A percentile compares a stretch with the other conserved stretches of the same genome.
phyloP scores from a whole-genome alignment of 2,797 vertebrate species.

The Enteromius afrohamiltoni region DNA sequence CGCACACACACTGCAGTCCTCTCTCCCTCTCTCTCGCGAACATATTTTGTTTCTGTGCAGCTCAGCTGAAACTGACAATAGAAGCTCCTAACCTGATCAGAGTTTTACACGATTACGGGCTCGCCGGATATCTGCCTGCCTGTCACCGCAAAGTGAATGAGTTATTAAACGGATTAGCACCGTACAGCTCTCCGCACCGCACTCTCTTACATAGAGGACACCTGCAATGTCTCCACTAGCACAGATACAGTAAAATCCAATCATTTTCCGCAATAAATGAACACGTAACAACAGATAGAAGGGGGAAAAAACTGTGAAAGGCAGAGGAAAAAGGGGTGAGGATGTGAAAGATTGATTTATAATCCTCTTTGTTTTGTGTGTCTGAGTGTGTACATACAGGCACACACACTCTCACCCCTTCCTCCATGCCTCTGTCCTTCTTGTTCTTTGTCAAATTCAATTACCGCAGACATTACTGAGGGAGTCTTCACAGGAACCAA shows the following conservation, averaged over 20 bases:
- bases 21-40: neutral
- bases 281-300: neutral
- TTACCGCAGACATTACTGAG: slow-evolving; percentile 72
- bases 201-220: slow-evolving; percentile 44
- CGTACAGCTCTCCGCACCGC: slow-evolving; percentile 20
- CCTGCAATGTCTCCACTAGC: slow-evolving; percentile 46
- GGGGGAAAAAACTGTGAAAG: slow-evolving; percentile 2
- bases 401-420: slow-evolving; percentile 22
- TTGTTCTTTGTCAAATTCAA: slow-evolving; percentile 74
- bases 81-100: slow-evolving; percentile 51
- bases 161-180: slow-evolving; percentile 54
- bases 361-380: slow-evolving; percentile 58
- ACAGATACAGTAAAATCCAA: slow-evolving; percentile 42
- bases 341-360: slow-evolving; percentile 53
- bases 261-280: slow-evolving; percentile 43
- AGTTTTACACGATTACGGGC: slow-evolving; percentile 53
- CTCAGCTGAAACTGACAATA: slow-evolving; percentile 32
- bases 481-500: slow-evolving; percentile 69
- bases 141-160: slow-evolving; percentile 56
- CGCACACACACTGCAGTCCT: neutral
- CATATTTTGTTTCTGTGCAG: neutral
- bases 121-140: slow-evolving; percentile 40
- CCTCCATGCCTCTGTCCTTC: slow-evolving; percentile 35
- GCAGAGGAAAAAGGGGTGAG: slow-evolving; percentile 1
- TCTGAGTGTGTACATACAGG: slow-evolving; percentile 17